Conservation (phyloP, 1,140 invertebrate species). For the Drosophila miranda region DNA sequence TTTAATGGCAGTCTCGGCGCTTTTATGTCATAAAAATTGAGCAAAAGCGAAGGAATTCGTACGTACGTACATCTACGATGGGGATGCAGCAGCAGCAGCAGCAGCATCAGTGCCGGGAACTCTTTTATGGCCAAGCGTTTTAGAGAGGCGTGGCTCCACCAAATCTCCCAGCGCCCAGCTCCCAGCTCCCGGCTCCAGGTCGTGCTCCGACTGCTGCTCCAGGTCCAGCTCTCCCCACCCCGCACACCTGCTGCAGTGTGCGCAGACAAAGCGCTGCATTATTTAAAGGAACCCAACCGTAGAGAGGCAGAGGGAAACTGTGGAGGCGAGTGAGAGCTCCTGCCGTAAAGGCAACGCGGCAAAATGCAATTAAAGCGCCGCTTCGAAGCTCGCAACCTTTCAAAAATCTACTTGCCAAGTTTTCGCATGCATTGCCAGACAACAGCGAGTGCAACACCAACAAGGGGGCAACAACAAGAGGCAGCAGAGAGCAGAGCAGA, state of each 20-base stretch:
- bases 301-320: background rate
- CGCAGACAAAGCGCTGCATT: constrained; percentile 72
- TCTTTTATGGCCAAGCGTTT: constrained; percentile 46
- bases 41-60: constrained; percentile 22
- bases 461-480: too few species aligned
- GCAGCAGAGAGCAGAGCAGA: background rate
- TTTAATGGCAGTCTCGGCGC: constrained; percentile 71
- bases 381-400: constrained; percentile 58
- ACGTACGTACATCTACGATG: constrained; percentile 11
- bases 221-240: too few species aligned
- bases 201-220: constrained; percentile 3
- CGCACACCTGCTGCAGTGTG: constrained; percentile 19
- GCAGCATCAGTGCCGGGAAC: constrained; percentile 2
- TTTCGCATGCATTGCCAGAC: constrained; percentile 70
- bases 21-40: constrained; percentile 76
- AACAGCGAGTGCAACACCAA: constrained; percentile 28
- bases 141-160: constrained; percentile 27
- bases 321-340: constrained; percentile 3
- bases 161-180: constrained; percentile 4
- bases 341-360: constrained; percentile 40
- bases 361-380: constrained; percentile 76
- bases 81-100: constrained; percentile 3
- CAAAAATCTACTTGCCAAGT: constrained; percentile 74
- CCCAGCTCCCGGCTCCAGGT: constrained; percentile 1
- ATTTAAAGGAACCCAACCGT: constrained; percentile 56